Conservation (phyloP, 1,140 invertebrate species). For the Panagrolaimus sp. region DNA sequence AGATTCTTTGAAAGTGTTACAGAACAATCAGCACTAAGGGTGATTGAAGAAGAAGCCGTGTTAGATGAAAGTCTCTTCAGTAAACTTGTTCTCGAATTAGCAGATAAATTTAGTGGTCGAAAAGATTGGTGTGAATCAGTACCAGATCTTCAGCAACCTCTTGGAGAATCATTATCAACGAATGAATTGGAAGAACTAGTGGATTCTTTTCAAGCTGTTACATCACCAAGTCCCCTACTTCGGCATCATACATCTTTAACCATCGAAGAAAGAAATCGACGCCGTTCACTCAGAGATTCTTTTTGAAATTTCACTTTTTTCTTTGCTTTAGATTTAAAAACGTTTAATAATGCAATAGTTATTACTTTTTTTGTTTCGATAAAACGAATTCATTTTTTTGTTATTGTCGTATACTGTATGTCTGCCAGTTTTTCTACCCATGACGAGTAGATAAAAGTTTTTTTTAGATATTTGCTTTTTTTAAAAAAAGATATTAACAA, state of each 20-base stretch:
- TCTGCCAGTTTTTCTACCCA: no score
- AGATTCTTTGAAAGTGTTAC: constrained; percentile 42
- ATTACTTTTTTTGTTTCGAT: no score
- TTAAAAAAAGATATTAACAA: no score
- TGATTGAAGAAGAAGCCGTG: constrained; percentile 48
- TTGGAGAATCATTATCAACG: neutral
- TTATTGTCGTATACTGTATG: no score
- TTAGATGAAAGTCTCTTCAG: constrained; percentile 38
- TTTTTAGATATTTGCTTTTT: no score
- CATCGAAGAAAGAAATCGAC: constrained; percentile 7
- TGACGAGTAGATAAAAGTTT: no score
- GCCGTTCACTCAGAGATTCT: no score
- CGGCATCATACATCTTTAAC: constrained; percentile 10
- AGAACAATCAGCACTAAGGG: constrained; percentile 37
- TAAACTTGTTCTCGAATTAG: constrained; percentile 14
- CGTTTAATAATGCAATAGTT: no score
- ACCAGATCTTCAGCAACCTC: constrained; percentile 11
- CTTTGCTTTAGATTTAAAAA: no score
- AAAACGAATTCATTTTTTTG: no score
- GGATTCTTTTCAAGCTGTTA: constrained; percentile 23
- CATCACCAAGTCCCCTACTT: constrained; percentile 8
- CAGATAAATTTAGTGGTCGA: neutral
- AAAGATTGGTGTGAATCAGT: neutral
- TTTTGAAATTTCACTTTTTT: no score
- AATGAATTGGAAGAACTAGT: constrained; percentile 26